Evolutionary conservation across 2,888 invertebrate species (phyloP).

Genomic region (Dynastes grantii): DNA sequence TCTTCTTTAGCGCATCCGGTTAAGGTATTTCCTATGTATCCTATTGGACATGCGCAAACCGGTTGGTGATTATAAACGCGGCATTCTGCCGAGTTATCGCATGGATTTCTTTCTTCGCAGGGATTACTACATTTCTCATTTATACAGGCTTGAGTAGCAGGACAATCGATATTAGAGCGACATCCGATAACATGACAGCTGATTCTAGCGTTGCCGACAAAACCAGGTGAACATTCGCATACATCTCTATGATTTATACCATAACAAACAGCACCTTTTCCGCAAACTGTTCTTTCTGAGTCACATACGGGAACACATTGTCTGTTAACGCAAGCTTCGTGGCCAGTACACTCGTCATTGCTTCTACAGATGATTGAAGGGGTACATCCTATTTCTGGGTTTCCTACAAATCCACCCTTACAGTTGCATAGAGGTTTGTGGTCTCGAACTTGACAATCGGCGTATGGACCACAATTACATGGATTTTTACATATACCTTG

Average conservation of each 20-base stretch:
- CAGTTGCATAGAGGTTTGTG: constrained; percentile 93
- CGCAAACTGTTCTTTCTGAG: constrained; percentile 80
- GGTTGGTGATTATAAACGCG: constrained; percentile 83
- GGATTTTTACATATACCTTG: constrained; percentile 87
- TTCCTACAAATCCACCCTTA: constrained; percentile 86
- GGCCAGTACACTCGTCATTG: constrained; percentile 85
- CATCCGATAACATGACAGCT: constrained; percentile 88
- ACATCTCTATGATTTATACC: constrained; percentile 86
- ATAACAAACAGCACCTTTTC: constrained; percentile 84
- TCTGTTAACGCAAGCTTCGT: constrained; percentile 87
- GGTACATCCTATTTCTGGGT: constrained; percentile 86
- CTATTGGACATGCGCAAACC: constrained; percentile 88
- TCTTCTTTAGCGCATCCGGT: constrained; percentile 75
- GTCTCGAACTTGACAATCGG: constrained; percentile 87
- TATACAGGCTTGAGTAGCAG: constrained; percentile 84
- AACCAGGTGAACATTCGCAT: constrained; percentile 88
- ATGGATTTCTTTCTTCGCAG: constrained; percentile 79
- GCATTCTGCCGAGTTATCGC: constrained; percentile 83
- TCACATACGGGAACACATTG: constrained; percentile 88
- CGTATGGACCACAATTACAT: constrained; percentile 88
- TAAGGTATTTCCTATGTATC: constrained; percentile 78
- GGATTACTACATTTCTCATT: constrained; percentile 87
- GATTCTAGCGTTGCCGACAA: constrained; percentile 85
- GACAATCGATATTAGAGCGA: constrained; percentile 85
- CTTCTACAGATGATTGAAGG: constrained; percentile 80